Percentiles rank a stretch among this genome's conserved stretches.
phyloP scores from a whole-genome alignment of 1,140 invertebrate species.

The roundworm (Caenorhabditis elegans) region DNA sequence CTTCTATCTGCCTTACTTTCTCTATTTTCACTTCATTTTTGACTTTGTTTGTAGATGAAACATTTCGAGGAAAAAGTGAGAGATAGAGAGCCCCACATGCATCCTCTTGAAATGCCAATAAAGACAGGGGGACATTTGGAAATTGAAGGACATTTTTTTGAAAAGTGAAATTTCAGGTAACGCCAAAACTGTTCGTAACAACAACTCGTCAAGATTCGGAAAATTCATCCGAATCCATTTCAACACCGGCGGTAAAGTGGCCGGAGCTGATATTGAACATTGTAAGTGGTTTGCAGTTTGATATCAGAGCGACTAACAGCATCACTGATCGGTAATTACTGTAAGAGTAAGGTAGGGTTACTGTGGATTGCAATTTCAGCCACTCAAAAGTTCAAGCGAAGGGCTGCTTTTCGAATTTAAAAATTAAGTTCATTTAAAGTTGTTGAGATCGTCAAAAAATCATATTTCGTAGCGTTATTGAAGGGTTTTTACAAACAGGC shows the following conservation, averaged over 20 bases:
- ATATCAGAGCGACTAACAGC: no score
- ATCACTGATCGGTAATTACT: no score
- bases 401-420: no score
- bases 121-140: no score
- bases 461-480: no score
- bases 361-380: neutral
- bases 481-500: no score
- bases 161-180: conserved; percentile 71
- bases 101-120: neutral
- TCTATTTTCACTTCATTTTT: neutral
- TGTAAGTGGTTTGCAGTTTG: conserved; percentile 90
- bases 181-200: conserved; percentile 98
- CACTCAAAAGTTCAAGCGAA: no score
- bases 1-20: neutral
- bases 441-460: no score
- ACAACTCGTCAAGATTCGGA: conserved; percentile 88
- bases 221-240: conserved; percentile 99
- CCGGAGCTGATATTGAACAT: conserved; percentile 99
- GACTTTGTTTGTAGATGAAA: conserved; percentile 20
- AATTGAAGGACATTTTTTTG: neutral
- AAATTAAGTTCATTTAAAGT: no score
- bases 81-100: neutral
- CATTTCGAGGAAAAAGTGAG: neutral
- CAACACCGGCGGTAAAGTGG: conserved; percentile 96
- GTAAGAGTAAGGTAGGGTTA: neutral